Conservation (phyloP, 2,113 vertebrate species). For the Ciconia maguari region DNA sequence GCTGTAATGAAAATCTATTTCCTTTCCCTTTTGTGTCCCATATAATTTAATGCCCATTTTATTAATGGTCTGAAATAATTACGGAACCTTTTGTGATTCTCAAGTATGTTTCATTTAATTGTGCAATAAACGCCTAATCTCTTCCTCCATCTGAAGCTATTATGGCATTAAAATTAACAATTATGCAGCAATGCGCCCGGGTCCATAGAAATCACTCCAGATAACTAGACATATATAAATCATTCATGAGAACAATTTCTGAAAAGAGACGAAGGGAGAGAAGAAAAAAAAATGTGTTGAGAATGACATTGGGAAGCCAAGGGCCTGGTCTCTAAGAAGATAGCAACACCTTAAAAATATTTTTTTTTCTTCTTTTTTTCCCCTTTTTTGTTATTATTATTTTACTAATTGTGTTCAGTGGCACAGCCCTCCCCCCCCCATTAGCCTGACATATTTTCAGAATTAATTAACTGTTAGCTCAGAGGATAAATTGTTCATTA, state of each 20-base stretch:
- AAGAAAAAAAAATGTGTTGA: constrained; percentile 81
- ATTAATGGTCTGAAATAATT: constrained; percentile 99
- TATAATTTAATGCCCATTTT: constrained; percentile 99
- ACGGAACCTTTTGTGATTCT: constrained; percentile 99
- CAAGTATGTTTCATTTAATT: constrained; percentile 99
- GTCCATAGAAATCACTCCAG: constrained; percentile 99
- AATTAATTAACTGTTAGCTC: constrained; percentile 87
- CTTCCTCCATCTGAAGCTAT: constrained; percentile 99
- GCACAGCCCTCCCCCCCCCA: constrained; percentile 58
- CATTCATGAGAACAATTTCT: constrained; percentile 99
- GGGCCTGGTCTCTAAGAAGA: constrained; percentile 81
- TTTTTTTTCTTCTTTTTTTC: constrained; percentile 9
- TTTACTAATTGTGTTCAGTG: constrained; percentile 79
- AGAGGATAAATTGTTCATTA: constrained; percentile 85
- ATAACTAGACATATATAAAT: constrained; percentile 99
- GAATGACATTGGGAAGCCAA: constrained; percentile 89
- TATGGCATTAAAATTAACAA: constrained; percentile 99
- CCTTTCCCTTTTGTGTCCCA: constrained; percentile 99
- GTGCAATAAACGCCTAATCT: constrained; percentile 99
- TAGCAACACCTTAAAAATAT: constrained; percentile 81
- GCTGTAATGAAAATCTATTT: constrained; percentile 99
- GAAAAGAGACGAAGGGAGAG: constrained; percentile 88
- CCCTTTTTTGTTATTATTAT: constrained; percentile 80
- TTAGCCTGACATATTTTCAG: constrained; percentile 84
- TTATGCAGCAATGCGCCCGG: constrained; percentile 99